Conservation (phyloP, 2,113 vertebrate species). For the Protomyctophum bolini region DNA sequence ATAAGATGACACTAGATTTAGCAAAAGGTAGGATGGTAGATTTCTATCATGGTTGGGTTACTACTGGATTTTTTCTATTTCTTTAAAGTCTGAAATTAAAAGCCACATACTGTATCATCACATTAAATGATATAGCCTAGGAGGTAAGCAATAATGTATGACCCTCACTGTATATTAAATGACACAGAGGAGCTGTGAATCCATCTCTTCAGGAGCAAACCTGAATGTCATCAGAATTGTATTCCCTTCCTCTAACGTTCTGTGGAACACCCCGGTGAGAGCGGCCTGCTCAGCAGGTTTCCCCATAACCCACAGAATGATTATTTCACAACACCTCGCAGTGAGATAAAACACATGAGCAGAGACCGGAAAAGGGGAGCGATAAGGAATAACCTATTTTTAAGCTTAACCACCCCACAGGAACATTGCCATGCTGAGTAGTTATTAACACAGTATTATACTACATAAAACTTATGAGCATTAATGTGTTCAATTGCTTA, state of each 20-base stretch:
- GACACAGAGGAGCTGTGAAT: constrained; percentile 2
- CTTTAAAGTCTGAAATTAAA: too few relatives aligned
- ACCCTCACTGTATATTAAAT: background rate
- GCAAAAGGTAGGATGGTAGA: too few relatives aligned
- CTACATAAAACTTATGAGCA: too few relatives aligned
- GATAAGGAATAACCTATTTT: constrained; percentile 54
- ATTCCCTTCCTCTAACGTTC: constrained; percentile 25
- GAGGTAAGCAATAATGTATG: background rate
- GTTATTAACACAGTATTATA: background rate
- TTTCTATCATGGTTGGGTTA: too few relatives aligned
- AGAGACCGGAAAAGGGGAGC: constrained; percentile 23
- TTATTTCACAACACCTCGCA: constrained; percentile 40
- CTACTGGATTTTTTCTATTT: too few relatives aligned
- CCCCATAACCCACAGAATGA: constrained; percentile 44
- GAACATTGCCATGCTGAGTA: constrained; percentile 17
- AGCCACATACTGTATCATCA: too few relatives aligned
- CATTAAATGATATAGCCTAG: background rate
- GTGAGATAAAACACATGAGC: constrained; percentile 46
- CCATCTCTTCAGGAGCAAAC: background rate
- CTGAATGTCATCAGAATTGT: constrained; percentile 38
- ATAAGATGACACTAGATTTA: too few relatives aligned
- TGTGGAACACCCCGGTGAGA: constrained; percentile 33
- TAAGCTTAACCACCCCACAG: constrained; percentile 46
- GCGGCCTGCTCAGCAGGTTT: constrained; percentile 35
- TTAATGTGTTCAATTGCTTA: too few relatives aligned